These are phyloP conservation scores for Muschampia plurimacula DNA, from an alignment of 2,888 invertebrate species.

Conservation along the genomic window DNA sequence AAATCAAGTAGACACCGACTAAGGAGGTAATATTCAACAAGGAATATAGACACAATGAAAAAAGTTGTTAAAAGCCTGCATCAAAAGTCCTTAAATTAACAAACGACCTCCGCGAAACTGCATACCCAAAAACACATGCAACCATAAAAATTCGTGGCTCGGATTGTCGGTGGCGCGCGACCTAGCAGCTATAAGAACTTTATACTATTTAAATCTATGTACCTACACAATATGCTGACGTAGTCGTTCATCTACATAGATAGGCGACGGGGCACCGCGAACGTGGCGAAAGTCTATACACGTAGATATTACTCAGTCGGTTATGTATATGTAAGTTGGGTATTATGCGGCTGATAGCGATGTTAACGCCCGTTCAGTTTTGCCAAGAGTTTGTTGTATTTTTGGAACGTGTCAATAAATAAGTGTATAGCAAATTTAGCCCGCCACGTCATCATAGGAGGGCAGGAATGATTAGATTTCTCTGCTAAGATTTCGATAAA, in stretches of 20 bases:
- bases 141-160: conserved; percentile 47
- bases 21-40: background rate
- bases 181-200: conserved; percentile 53
- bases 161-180: conserved; percentile 38
- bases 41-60: background rate
- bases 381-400: conserved; percentile 82
- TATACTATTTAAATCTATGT: conserved; percentile 28
- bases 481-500: conserved; percentile 45
- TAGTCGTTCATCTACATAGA: conserved; percentile 46
- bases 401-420: conserved; percentile 85
- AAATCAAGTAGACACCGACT: background rate
- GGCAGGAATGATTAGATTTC: conserved; percentile 74
- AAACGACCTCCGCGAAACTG: conserved; percentile 31
- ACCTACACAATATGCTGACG: conserved; percentile 42
- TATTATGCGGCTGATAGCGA: conserved; percentile 81
- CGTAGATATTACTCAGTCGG: conserved; percentile 37
- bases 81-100: conserved; percentile 18
- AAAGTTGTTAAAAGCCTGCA: conserved; percentile 7
- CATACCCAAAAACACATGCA: conserved; percentile 24
- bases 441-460: conserved; percentile 75
- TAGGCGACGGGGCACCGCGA: conserved; percentile 47
- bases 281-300: conserved; percentile 50
- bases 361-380: conserved; percentile 85
- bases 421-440: conserved; percentile 83
- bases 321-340: conserved; percentile 54